These are phyloP conservation scores for Cynodonichthys magdalenae DNA, from an alignment of 2,797 vertebrate genomes.

Conservation along the genomic window DNA sequence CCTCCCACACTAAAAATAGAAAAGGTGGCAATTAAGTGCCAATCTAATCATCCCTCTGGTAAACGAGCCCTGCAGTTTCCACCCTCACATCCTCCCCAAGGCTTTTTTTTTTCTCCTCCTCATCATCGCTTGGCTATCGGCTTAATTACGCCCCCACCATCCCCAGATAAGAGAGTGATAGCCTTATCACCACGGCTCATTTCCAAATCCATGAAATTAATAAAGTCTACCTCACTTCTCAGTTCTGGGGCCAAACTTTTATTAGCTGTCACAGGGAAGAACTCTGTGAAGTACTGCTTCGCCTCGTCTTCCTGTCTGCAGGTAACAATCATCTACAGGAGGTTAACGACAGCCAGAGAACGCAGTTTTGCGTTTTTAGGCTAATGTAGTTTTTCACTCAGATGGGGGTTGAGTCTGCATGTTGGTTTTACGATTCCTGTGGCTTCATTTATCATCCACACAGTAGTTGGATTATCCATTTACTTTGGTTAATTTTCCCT, in stretches of 20 bases:
- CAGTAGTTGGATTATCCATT: slow-evolving; percentile 55
- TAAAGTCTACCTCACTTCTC: slow-evolving; percentile 75
- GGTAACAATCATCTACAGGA: slow-evolving; percentile 40
- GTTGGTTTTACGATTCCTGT: slow-evolving; percentile 60
- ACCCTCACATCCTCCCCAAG: slow-evolving; percentile 66
- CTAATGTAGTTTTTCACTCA: slow-evolving; percentile 50
- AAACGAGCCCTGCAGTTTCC: slow-evolving; percentile 76
- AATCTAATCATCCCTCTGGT: slow-evolving; percentile 76
- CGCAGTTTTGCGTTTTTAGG: slow-evolving; percentile 29
- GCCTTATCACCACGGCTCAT: slow-evolving; percentile 80
- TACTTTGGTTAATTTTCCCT: slow-evolving; percentile 58
- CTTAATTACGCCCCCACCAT: slow-evolving; percentile 78
- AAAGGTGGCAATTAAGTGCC: slow-evolving; percentile 77
- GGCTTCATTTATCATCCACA: slow-evolving; percentile 53
- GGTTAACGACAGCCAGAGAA: slow-evolving; percentile 35
- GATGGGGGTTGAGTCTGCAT: slow-evolving; percentile 42
- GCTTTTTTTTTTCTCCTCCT: slow-evolving; percentile 62
- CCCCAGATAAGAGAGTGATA: slow-evolving; percentile 77
- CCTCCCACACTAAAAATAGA: slow-evolving; percentile 74
- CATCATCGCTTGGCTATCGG: slow-evolving; percentile 75
- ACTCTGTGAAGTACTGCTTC: slow-evolving; percentile 44
- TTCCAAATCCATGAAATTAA: slow-evolving; percentile 82
- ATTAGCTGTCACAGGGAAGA: slow-evolving; percentile 61
- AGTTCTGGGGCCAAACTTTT: slow-evolving; percentile 67
- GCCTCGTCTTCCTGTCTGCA: slow-evolving; percentile 23